phyloP scores from a whole-genome alignment of 2,888 invertebrate species.

The Troides helena region DNA sequence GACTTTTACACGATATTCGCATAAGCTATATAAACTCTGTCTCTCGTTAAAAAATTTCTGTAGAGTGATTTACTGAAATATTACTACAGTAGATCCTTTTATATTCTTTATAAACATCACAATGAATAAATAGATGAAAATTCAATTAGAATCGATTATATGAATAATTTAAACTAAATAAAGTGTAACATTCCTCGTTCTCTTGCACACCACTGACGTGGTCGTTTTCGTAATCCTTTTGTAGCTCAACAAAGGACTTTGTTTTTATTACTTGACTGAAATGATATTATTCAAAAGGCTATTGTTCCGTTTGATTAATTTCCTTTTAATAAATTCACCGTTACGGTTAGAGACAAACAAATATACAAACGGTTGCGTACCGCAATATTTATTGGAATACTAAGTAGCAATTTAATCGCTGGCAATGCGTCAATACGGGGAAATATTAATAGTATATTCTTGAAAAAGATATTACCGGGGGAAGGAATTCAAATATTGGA shows the following conservation, averaged over 20 bases:
- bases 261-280: neutral
- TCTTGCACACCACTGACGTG: too few species aligned
- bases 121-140: too few species aligned
- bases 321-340: neutral
- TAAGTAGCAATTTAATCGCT: slow-evolving; percentile 23
- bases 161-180: too few species aligned
- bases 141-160: too few species aligned
- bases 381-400: slow-evolving; percentile 19
- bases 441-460: slow-evolving; percentile 28
- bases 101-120: too few species aligned
- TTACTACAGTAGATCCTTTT: too few species aligned
- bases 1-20: too few species aligned
- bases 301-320: slow-evolving; percentile 4
- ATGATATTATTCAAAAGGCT: neutral
- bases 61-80: too few species aligned
- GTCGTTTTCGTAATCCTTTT: neutral
- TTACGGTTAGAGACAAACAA: slow-evolving; percentile 2
- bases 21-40: too few species aligned
- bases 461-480: slow-evolving; percentile 26
- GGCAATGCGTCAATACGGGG: slow-evolving; percentile 13
- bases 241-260: neutral
- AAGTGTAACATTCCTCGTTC: too few species aligned
- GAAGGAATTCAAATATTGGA: slow-evolving; percentile 29
- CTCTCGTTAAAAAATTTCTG: too few species aligned
- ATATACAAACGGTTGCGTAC: neutral